A percentile compares a stretch with the other conserved stretches of the same genome.
Conservation (phyloP, 1,140 invertebrate genomes). For the Meteorus sp. region DNA sequence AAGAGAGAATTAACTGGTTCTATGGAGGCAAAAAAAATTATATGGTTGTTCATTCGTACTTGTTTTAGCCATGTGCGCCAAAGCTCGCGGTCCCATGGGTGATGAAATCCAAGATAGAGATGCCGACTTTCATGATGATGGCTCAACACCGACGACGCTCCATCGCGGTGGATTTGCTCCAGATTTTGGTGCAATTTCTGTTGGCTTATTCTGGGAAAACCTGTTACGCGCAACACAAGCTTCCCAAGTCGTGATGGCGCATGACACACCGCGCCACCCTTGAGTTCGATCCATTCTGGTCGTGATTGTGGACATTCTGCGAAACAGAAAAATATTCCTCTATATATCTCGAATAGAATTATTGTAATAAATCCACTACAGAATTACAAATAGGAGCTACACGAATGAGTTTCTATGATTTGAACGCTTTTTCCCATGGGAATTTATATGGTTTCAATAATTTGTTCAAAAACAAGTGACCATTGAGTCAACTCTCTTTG, state of each 20-base stretch:
- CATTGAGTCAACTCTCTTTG: too few relatives aligned
- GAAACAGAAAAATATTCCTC: background rate
- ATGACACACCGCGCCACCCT: conserved; percentile 50
- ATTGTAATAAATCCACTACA: too few relatives aligned
- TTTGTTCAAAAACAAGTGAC: too few relatives aligned
- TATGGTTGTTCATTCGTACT: conserved; percentile 46
- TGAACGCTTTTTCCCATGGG: too few relatives aligned
- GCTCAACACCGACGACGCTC: conserved; percentile 11
- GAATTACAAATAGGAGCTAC: too few relatives aligned
- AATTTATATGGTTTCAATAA: too few relatives aligned
- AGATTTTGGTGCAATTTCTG: conserved; percentile 4
- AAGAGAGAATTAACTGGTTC: too few relatives aligned
- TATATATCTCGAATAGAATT: too few relatives aligned
- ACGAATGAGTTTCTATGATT: too few relatives aligned
- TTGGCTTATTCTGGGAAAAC: conserved; percentile 48
- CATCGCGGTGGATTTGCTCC: conserved; percentile 37
- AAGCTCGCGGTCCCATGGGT: conserved; percentile 66
- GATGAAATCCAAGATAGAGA: conserved; percentile 66
- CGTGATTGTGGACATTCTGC: conserved; percentile 46
- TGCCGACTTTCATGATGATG: conserved; percentile 51
- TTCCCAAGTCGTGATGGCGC: conserved; percentile 57
- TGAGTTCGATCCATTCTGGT: conserved; percentile 56
- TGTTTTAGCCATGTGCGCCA: conserved; percentile 67
- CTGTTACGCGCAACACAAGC: conserved; percentile 56
- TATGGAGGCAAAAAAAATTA: background rate